A percentile compares a stretch with the other conserved stretches of the same genome.
These are phyloP conservation scores for Phyllotis vaccarum DNA, from an alignment of 2,797 vertebrate genomes.

Conservation along the genomic window DNA sequence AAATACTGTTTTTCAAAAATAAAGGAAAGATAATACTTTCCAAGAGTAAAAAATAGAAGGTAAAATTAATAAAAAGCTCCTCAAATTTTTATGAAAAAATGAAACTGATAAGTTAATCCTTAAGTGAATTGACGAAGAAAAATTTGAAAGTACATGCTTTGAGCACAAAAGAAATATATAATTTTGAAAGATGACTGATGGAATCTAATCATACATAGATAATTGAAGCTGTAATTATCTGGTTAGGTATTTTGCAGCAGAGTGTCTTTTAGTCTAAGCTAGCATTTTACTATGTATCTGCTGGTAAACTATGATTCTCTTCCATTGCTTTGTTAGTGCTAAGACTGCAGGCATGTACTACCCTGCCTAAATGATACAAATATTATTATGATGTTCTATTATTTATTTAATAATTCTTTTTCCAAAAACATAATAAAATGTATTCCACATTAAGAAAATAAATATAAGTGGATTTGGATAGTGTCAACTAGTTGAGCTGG, in stretches of 20 bases:
- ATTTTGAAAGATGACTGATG: not conserved
- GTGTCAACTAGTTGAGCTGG: too few species aligned
- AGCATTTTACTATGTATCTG: too few species aligned
- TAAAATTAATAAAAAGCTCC: not conserved
- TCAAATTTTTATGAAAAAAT: not conserved
- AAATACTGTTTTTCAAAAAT: not conserved
- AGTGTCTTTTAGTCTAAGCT: not conserved
- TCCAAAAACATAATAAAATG: constrained; percentile 7
- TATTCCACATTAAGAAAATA: not conserved
- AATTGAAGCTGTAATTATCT: constrained; percentile 33
- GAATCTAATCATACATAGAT: not conserved
- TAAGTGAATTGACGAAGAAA: not conserved
- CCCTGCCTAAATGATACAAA: not conserved
- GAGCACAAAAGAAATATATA: not conserved
- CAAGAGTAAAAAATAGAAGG: not conserved
- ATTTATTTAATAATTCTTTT: not conserved
- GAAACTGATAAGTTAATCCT: not conserved
- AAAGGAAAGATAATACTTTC: not conserved
- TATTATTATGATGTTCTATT: not conserved
- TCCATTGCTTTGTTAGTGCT: not conserved
- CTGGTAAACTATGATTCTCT: not conserved
- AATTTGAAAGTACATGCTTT: not conserved
- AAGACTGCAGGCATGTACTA: not conserved
- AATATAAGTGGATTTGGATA: not conserved
- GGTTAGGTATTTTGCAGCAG: not conserved